Percentiles rank a stretch among this genome's conserved stretches.
Evolutionary conservation across 92 coral and sea anemone species (phyloP).

Genomic region (Porites lobata): DNA sequence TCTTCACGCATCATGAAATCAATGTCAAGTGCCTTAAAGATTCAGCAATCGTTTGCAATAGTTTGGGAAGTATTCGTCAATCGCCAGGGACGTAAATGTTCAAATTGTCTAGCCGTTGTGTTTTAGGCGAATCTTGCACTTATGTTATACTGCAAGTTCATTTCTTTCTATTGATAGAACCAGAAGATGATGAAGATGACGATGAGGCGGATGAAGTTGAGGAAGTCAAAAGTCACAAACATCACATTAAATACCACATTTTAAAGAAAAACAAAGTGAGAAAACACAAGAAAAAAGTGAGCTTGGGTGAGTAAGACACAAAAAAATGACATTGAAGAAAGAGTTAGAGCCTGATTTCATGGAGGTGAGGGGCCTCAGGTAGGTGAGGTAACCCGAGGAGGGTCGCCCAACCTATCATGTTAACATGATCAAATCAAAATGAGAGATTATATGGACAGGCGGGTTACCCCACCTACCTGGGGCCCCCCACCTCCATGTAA

Average conservation of each 20-base stretch:
- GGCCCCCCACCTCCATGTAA: too few relatives aligned
- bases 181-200: conserved; percentile 64
- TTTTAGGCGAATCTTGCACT: neutral
- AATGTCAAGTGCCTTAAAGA: too few relatives aligned
- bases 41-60: too few relatives aligned
- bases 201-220: conserved; percentile 44
- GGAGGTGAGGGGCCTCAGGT: neutral
- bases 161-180: neutral
- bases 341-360: neutral
- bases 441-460: too few relatives aligned
- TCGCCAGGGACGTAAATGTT: too few relatives aligned
- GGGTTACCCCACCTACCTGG: too few relatives aligned
- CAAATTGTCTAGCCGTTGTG: neutral
- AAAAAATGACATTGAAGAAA: neutral
- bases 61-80: too few relatives aligned
- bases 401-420: too few relatives aligned
- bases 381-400: too few relatives aligned
- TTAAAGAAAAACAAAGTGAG: conserved; percentile 40
- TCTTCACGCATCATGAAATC: too few relatives aligned
- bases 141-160: neutral
- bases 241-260: conserved; percentile 32
- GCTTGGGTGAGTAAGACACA: conserved; percentile 23
- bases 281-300: conserved; percentile 37
- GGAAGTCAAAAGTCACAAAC: conserved; percentile 20
- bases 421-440: too few relatives aligned